Conservation (phyloP, 2,113 vertebrate genomes). For the Pelodiscus sinensis region DNA sequence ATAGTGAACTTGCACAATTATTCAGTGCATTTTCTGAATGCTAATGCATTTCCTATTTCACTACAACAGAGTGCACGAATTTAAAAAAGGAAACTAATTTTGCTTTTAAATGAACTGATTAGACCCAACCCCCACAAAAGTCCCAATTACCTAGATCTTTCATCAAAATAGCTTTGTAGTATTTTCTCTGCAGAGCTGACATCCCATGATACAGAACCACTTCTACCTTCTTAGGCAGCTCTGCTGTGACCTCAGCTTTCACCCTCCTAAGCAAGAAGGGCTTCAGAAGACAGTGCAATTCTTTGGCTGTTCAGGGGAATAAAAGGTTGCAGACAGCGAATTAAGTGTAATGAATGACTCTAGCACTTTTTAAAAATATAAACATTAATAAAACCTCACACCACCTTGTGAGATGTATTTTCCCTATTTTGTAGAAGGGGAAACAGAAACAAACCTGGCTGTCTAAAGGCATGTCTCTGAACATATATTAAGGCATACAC, state of each 20-base stretch:
- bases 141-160: conserved; percentile 86
- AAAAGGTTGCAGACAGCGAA: background rate
- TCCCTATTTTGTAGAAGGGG: background rate
- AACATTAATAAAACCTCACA: background rate
- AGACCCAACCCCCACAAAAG: background rate
- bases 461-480: background rate
- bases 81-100: background rate
- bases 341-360: background rate
- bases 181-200: conserved; percentile 90
- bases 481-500: background rate
- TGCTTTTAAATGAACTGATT: background rate
- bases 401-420: background rate
- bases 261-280: conserved; percentile 93
- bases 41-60: background rate
- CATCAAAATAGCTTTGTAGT: conserved; percentile 90
- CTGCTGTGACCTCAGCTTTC: conserved; percentile 88
- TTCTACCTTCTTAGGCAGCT: conserved; percentile 90
- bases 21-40: background rate
- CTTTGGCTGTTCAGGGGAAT: conserved; percentile 75
- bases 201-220: conserved; percentile 93
- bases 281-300: conserved; percentile 87
- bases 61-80: background rate
- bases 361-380: background rate
- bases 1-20: background rate
- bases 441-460: background rate